These are phyloP conservation scores for Triplophysa bombifrons DNA, from an alignment of 2,797 vertebrate species.

Conservation along the genomic window DNA sequence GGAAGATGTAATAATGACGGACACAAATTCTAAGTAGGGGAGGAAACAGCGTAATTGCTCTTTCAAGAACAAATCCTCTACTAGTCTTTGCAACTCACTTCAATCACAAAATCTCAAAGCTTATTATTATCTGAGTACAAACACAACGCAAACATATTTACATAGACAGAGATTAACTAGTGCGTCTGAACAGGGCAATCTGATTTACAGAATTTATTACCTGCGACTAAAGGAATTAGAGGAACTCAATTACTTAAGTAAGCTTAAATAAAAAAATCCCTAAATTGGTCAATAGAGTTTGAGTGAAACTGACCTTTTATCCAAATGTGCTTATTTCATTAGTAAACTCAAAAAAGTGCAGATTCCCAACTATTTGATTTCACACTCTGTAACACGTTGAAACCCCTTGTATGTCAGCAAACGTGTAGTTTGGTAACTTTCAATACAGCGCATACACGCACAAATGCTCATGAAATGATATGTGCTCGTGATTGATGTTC, in stretches of 20 bases:
- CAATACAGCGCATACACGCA: no score
- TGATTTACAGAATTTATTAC: constrained; percentile 27
- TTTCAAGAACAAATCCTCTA: background rate
- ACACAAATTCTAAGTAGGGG: background rate
- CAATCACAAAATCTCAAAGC: constrained; percentile 5
- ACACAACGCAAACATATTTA: background rate
- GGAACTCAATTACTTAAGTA: background rate
- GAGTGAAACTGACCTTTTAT: background rate
- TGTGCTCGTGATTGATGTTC: background rate
- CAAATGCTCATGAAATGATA: no score
- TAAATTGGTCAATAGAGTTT: background rate
- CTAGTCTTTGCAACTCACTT: constrained; percentile 3
- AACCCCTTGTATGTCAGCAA: background rate
- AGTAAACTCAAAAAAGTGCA: background rate
- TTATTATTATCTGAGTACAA: constrained; percentile 20
- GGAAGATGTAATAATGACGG: constrained; percentile 9
- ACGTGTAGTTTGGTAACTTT: background rate
- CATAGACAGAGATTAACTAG: constrained; percentile 33
- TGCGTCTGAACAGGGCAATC: constrained; percentile 8
- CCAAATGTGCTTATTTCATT: background rate
- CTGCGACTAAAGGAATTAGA: constrained; percentile 13
- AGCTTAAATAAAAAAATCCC: background rate
- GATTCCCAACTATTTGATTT: background rate
- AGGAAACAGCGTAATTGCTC: background rate
- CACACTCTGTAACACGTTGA: background rate